Evolutionary conservation across 2,888 invertebrate genomes (phyloP), one percentile per base, ranked within the genome.

Genomic region (Gastracanthus pulcherrimus): DNA sequence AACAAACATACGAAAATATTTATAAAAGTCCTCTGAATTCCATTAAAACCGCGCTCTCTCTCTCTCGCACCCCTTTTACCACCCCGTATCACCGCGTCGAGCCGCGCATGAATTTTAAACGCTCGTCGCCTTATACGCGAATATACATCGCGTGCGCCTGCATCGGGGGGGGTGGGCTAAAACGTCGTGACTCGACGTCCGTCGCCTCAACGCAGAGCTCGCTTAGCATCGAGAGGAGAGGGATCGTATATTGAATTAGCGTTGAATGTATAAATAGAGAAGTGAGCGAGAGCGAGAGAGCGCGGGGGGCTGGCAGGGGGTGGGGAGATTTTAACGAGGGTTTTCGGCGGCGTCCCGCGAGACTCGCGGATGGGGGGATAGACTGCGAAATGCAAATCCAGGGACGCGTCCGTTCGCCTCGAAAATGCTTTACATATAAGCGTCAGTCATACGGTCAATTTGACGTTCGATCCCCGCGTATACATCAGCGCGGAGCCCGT

Each of bases 231-330:
- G 58, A 80, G 75, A 79, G 78, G 64, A 67, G 66, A 64, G 76
- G 80, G 72, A 82, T 84, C 80, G 85, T 80, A 84, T 84, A 86
- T 86, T 84, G 77, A 85, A 86, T 86, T 85, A 85, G 64, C 82
- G 70, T 81, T 75, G 85, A 85, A 85, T 85, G 83, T 83, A 84
- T 86, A 85, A 85, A 85, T 85, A 85, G 81, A 82, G 72, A 48
- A 38, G 34, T n/a, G n/a, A n/a, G n/a, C n/a, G n/a, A n/a, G n/a
- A n/a, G n/a, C n/a, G n/a, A n/a, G n/a, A n/a, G n/a, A n/a, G n/a
- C n/a, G n/a, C n/a, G n/a, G n/a, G n/a, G n/a, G n/a, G n/a, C n/a
- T n/a, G n/a, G n/a, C n/a, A n/a, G n/a, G 7, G 11, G 13, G 31
- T n/a, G 19, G 79, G 78, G 60, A 41, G 81, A 84, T 84, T 86